Base-by-base conservation (phyloP, 2,797 vertebrate species). In the Microctenopoma stevenorrisi region DNA sequence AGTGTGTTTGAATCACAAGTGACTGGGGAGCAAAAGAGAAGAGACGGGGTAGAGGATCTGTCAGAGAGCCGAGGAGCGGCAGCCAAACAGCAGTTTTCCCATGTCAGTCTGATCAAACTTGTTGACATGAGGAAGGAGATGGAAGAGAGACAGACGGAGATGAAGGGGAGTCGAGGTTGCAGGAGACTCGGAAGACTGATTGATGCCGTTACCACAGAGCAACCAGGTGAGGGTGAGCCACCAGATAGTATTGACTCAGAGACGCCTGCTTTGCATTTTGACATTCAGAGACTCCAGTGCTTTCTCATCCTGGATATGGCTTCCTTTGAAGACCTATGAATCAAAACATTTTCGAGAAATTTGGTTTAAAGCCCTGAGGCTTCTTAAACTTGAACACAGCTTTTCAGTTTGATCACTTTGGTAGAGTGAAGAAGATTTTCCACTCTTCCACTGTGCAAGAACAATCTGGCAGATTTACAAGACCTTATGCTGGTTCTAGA, bases 21-120 rank as follows among this genome's bases (percentile, higher is more conserved):
- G 78, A 84, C 79, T 64, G 56, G 51, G 68, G 75, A 83, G 67
- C 35, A 47, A 43, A 58, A 66, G 40, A 56, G 46, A 66, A 43
- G 62, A 76, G 74, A 43, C 64, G 1, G 42, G n/a, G 55, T 33
- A 5, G 63, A 81, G 49, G 79, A 78, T 84, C 66, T 81, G 81
- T 86, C 68, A 57, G 73, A 47, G 40, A 28, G 68, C 55, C 3
- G 69, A 58, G 47, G 11, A 76, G 57, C 68, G n/a, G 64, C 76
- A 76, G 80, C 54, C 74, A 71, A 81, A 66, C 78, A 49, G 72
- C 64, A 70, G 55, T 65, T 78, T 81, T 66, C 76, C 85, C 68
- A 68, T 1, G 72, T 83, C 76, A 71, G 75, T 35, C 68, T 68
- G 81, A 86, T 90, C 86, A 89, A 81, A 91, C 80, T 81, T 86